A percentile compares a stretch with the other conserved stretches of the same genome.
These are phyloP conservation scores for Paratilapia polleni DNA, from an alignment of 2,113 vertebrate genomes.

Conservation along the genomic window DNA sequence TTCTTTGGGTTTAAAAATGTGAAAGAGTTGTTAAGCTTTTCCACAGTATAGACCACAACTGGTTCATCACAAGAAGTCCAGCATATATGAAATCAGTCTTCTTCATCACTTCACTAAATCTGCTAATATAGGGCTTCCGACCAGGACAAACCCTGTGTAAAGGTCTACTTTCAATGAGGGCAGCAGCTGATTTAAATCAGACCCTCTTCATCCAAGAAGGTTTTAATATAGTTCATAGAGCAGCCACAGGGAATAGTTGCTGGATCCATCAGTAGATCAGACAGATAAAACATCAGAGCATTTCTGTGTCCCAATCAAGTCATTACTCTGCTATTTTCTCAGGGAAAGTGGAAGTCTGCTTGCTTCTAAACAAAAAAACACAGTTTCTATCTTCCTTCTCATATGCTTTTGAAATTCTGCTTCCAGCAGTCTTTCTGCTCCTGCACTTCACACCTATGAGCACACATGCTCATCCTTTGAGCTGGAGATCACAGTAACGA, in stretches of 20 bases:
- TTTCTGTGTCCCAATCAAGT: neutral
- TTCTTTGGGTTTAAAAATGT: neutral
- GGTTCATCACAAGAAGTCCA: neutral
- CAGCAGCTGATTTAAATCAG: neutral
- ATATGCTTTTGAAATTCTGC: neutral
- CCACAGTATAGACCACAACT: neutral
- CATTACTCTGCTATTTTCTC: neutral
- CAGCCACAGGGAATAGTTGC: neutral
- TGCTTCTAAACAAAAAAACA: neutral
- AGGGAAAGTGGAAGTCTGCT: neutral
- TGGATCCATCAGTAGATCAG: neutral
- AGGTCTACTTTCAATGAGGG: neutral
- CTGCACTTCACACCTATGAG: neutral
- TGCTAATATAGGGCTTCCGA: neutral
- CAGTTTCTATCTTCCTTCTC: neutral
- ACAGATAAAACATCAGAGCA: too few relatives aligned
- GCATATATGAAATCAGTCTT: neutral
- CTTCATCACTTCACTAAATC: neutral
- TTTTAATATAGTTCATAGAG: neutral
- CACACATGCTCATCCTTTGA: neutral
- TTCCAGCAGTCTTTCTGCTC: fast-evolving
- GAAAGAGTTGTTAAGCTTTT: neutral
- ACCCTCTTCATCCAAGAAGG: neutral
- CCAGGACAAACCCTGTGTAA: neutral
- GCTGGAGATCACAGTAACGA: neutral